Evolutionary conservation across 2,797 vertebrate genomes (phyloP), one percentile per base, ranked within the genome.

Genomic region (Cirrhinus molitorella): DNA sequence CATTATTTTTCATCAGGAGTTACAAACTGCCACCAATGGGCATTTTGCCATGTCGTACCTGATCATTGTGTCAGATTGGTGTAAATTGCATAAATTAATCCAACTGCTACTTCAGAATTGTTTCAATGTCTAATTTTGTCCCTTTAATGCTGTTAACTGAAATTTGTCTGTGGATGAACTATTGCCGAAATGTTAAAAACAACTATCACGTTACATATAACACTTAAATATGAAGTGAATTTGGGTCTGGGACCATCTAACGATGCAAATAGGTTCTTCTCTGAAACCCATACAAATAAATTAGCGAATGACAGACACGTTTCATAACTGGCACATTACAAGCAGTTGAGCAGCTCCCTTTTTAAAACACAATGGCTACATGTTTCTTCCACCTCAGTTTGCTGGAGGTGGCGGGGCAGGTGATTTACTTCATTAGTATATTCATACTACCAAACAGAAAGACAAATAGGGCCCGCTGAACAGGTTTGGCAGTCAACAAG

Each of bases 81-180:
- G 9, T 70, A 10, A 59, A 31, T 45, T 28, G 14, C 51, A 28
- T 21, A 1, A 74, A 66, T 67, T 5, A 61, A 72, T 68, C 17
- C 17, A 75, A 57, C 40, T 37, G 9, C 37, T 67, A 43, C 65
- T 55, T 21, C 23, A 55, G 23, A 59, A 28, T 45, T 8, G 61
- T 59, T 25, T 49, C 31, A 65, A 55, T 47, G 12, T 71, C 4
- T 51, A 12, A 28, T 43, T 81, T 78, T 55, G 17, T 55, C 71
- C 0, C 21, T 3, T 80, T 85, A 87, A 87, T 88, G 85, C 85
- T 79, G 68, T 21, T 65, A 31, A 49, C 53, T 77, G n/a, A 75
- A 65, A 80, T 53, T 63, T 6, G 12, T 73, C 13, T 47, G 21
- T 10, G 51, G 14, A 5, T 28, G 40, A 51, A 34, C 59, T 51